Evolutionary conservation across 2,888 invertebrate species (phyloP), one percentile per base, ranked within the genome.

Genomic region (Idaea aversata): DNA sequence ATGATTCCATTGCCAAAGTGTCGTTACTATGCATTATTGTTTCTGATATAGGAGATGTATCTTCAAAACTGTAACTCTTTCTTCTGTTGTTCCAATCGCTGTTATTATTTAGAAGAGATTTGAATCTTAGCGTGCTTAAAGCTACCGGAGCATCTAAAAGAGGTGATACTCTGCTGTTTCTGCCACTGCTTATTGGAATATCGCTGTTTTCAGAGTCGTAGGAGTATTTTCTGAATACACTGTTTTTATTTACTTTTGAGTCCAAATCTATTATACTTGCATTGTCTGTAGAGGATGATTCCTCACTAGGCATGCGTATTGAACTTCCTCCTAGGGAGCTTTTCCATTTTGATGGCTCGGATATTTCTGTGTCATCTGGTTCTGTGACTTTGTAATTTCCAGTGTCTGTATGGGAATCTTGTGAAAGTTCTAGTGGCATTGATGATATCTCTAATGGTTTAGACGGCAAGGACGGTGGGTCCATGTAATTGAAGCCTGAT

Each of bases 1-100:
- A 96, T n/a, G 96, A 95, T 81, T 96, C 96, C 78, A 95, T 95
- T 3, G 94, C 93, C 70, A 93, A 84, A 71, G 92, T 93, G 66
- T 91, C 93, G 74, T 92, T 93, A 67, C 79, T 84, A 67, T 86
- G 84, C 64, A 82, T 73, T 61, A 84, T 83, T 59, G 76, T 83
- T 78, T 88, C 88, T 69, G 85, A 84, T 58, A 87, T 68, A 16
- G 91, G 86, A 36, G 87, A 83, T 1, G 91, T 88, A 65, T 91
- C 90, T 83, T 93, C 93, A 77, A 97, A 97, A 66, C 96, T 96
- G 78, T 96, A 96, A 16, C 96, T 96, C 85, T 96, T 97, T 72
- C 96, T 92, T 72, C 96, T 91, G 68, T 94, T 94, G 78, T 95
- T 95, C 96, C 96, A 97, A 75, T 95, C 95, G 64, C 84, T 89